Evolutionary conservation across 2,797 vertebrate genomes (phyloP).

Genomic region (Intellagama lesueurii): DNA sequence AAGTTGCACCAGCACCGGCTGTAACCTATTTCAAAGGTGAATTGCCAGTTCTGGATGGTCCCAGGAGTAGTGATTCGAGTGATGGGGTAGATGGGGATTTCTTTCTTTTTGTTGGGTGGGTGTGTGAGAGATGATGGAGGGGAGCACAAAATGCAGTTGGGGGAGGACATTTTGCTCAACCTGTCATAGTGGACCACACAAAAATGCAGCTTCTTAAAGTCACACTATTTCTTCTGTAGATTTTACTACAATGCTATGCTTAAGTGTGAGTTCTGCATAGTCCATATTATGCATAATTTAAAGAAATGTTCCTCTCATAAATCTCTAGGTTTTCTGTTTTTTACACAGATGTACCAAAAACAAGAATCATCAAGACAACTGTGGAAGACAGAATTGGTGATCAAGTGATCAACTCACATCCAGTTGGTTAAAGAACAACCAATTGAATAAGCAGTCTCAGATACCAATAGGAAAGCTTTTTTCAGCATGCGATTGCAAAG

Average conservation of each 20-base stretch:
- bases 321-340: not conserved
- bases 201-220: too few relatives aligned
- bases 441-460: constrained; percentile 6
- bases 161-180: too few relatives aligned
- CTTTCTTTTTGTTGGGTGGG: too few relatives aligned
- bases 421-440: constrained; percentile 51
- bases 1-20: too few relatives aligned
- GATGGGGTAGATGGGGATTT: too few relatives aligned
- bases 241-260: not conserved
- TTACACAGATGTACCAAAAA: constrained; percentile 27
- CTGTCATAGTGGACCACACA: too few relatives aligned
- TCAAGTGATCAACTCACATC: constrained; percentile 46
- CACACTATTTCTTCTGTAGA: too few relatives aligned
- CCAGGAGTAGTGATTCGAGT: too few relatives aligned
- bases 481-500: not conserved
- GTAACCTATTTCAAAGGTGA: too few relatives aligned
- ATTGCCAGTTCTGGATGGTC: too few relatives aligned
- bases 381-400: constrained; percentile 63
- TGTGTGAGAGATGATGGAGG: too few relatives aligned
- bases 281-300: not conserved
- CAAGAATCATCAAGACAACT: constrained; percentile 47
- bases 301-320: not conserved
- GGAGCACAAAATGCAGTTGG: too few relatives aligned
- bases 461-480: not conserved
- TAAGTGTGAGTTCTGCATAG: not conserved